Conservation (phyloP, 2,113 vertebrate species). For the Gymnorhina tibicen region DNA sequence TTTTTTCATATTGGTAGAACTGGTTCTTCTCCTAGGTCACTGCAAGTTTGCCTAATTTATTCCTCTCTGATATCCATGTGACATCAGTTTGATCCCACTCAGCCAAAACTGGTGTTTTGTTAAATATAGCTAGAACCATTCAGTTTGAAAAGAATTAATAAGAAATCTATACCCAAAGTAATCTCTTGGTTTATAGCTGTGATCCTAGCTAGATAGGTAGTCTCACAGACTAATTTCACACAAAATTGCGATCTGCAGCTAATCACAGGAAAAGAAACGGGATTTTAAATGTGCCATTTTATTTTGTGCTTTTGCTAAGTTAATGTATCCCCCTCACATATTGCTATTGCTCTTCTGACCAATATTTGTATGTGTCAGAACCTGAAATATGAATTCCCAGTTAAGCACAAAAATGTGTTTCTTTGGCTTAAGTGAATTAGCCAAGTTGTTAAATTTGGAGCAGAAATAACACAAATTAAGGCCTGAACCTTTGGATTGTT, state of each 20-base stretch:
- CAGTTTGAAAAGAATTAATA: not conserved
- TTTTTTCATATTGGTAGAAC: not conserved
- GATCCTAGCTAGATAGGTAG: not conserved
- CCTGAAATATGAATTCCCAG: not conserved
- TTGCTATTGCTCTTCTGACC: not conserved
- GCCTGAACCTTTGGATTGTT: not conserved
- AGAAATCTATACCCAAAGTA: not conserved
- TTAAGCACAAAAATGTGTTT: not conserved
- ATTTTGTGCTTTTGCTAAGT: not conserved
- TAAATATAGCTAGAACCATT: not conserved
- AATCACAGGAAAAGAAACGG: not conserved
- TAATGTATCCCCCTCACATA: not conserved
- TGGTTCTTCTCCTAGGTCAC: not conserved
- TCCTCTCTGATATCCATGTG: not conserved
- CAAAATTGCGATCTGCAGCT: not conserved
- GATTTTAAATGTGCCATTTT: not conserved
- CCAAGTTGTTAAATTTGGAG: not conserved
- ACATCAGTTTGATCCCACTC: not conserved
- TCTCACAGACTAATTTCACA: not conserved
- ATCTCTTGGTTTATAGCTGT: not conserved
- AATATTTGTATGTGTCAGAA: not conserved
- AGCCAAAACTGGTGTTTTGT: not conserved
- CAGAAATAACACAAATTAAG: not conserved
- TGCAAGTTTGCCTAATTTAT: not conserved
- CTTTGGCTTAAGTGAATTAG: not conserved